These are phyloP conservation scores for Tetramorium alpestre DNA, from an alignment of 1,140 invertebrate genomes.

Conservation along the genomic window DNA sequence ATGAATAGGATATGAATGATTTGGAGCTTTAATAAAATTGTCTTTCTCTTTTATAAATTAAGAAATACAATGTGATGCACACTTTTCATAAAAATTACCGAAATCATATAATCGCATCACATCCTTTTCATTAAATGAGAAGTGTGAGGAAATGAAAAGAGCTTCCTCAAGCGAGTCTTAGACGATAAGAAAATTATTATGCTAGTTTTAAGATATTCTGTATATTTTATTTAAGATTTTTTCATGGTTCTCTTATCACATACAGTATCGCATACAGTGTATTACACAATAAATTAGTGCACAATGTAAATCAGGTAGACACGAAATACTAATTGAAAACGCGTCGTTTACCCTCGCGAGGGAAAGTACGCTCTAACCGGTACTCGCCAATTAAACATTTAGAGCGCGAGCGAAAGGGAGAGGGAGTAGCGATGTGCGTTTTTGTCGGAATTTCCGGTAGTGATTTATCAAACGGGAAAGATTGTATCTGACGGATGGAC, in stretches of 20 bases:
- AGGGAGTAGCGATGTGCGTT: slow-evolving; percentile 74
- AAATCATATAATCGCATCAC: not conserved
- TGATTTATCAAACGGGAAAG: slow-evolving; percentile 85
- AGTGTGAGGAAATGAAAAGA: not conserved
- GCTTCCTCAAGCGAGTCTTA: not conserved
- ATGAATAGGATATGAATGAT: not conserved
- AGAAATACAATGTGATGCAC: not conserved
- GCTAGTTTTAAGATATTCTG: not conserved
- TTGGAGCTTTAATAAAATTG: not conserved
- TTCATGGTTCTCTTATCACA: not conserved
- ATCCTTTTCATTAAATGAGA: not conserved
- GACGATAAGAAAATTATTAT: not conserved
- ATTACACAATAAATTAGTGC: not conserved
- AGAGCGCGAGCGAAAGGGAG: slow-evolving; percentile 77
- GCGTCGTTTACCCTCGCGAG: slow-evolving; percentile 16
- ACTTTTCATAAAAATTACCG: not conserved
- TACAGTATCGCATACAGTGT: too few relatives aligned
- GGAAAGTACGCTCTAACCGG: slow-evolving; percentile 37
- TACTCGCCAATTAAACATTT: slow-evolving; percentile 81
- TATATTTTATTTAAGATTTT: not conserved
- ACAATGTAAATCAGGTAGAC: not conserved
- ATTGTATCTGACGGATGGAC: slow-evolving; percentile 78
- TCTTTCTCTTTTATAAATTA: not conserved
- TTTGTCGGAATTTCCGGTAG: slow-evolving; percentile 84
- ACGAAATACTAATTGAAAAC: not conserved